phyloP scores from a whole-genome alignment of 2,888 invertebrate genomes.

The Drosophila anomalata region DNA sequence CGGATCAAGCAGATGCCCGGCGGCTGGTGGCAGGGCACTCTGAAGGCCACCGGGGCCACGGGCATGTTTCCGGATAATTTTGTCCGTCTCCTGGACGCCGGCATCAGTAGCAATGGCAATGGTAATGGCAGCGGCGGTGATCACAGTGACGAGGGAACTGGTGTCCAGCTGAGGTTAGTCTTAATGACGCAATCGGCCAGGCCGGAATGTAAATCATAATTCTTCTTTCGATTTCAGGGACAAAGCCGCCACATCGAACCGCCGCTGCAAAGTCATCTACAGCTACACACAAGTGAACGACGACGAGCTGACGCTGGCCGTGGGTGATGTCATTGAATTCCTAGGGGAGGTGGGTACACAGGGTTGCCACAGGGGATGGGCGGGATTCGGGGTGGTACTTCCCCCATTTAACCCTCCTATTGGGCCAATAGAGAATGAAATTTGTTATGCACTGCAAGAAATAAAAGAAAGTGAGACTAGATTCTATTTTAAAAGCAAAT shows the following conservation, averaged over 20 bases:
- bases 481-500: slow-evolving; percentile 1
- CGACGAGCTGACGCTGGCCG: slow-evolving; percentile 94
- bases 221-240: slow-evolving; percentile 73
- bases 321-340: slow-evolving; percentile 95
- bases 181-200: slow-evolving; percentile 19
- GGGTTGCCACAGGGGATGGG: slow-evolving; percentile 4
- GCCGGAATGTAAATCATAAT: slow-evolving; percentile 15
- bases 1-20: slow-evolving; percentile 91
- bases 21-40: slow-evolving; percentile 96
- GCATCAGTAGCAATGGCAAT: slow-evolving; percentile 63
- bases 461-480: no score
- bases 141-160: slow-evolving; percentile 52
- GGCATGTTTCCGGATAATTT: slow-evolving; percentile 98
- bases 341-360: slow-evolving; percentile 89
- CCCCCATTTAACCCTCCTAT: slow-evolving; percentile 73
- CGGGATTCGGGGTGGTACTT: slow-evolving; percentile 37
- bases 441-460: slow-evolving; percentile 25
- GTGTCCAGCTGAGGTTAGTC: slow-evolving; percentile 69
- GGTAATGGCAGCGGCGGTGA: slow-evolving; percentile 54
- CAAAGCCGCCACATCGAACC: slow-evolving; percentile 84
- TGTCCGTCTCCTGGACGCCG: slow-evolving; percentile 87
- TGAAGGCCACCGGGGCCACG: slow-evolving; percentile 88
- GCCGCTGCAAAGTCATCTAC: slow-evolving; percentile 93
- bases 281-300: slow-evolving; percentile 96
- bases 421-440: slow-evolving; percentile 65